Evolutionary conservation across 2,113 vertebrate genomes (phyloP).

Genomic region (Perca fluviatilis): DNA sequence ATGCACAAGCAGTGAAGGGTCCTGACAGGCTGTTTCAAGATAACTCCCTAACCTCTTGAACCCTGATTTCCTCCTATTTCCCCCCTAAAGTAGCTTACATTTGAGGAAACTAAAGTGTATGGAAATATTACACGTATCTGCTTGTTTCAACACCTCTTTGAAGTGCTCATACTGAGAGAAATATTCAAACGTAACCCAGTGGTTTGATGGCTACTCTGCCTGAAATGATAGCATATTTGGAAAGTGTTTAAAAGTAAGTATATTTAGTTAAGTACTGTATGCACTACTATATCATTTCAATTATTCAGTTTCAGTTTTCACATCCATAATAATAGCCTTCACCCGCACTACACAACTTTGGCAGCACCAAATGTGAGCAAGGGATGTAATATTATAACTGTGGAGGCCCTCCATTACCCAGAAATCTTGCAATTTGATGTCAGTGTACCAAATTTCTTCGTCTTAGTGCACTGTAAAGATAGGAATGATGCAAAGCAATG

Average conservation of each 20-base stretch:
- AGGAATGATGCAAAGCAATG: neutral
- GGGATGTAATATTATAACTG: neutral
- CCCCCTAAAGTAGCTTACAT: slow-evolving; percentile 11
- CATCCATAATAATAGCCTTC: neutral
- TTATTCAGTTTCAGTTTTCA: neutral
- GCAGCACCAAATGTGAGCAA: neutral
- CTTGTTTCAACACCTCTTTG: slow-evolving; percentile 15
- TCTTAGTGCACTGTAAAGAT: neutral
- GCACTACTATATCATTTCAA: neutral
- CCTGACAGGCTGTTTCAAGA: slow-evolving; percentile 48
- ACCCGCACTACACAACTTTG: neutral
- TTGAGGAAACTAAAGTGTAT: neutral
- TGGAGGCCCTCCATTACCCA: neutral
- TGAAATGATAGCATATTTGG: neutral
- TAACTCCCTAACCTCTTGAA: slow-evolving; percentile 57
- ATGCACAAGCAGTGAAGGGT: slow-evolving; percentile 30
- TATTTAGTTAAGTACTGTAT: neutral
- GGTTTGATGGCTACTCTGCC: neutral
- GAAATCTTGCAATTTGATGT: slow-evolving; percentile 3
- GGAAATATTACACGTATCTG: slow-evolving; percentile 5
- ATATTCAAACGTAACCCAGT: neutral
- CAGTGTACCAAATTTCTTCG: neutral
- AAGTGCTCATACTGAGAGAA: slow-evolving; percentile 19
- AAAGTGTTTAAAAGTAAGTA: neutral
- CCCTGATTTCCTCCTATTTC: slow-evolving; percentile 36